Conservation (phyloP, 2,888 invertebrate species). For the Hipparchia sbordonii region DNA sequence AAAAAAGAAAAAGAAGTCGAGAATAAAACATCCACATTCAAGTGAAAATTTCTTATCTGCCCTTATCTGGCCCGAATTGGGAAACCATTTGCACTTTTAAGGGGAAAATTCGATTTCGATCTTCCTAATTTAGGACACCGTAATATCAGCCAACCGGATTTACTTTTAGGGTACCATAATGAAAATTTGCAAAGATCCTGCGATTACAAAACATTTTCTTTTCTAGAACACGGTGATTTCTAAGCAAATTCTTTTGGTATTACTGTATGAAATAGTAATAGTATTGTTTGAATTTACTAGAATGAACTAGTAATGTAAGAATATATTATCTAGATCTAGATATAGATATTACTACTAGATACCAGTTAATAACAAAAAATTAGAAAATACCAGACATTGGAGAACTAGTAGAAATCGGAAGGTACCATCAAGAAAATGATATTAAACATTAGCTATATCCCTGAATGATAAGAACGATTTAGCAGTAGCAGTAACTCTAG, state of each 20-base stretch:
- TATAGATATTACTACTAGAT: no score
- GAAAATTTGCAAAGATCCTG: constrained; percentile 6
- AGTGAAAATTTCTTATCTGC: constrained; percentile 18
- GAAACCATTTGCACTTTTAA: constrained; percentile 34
- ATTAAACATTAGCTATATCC: background rate
- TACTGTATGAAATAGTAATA: background rate
- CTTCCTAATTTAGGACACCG: constrained; percentile 37
- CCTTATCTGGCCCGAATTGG: constrained; percentile 21
- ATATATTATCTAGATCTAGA: no score
- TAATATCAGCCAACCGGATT: constrained; percentile 34
- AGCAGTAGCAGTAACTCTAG: no score
- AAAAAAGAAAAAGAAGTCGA: background rate
- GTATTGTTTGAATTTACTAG: background rate
- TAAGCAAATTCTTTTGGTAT: background rate
- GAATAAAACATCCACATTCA: constrained; percentile 4
- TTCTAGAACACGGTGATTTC: background rate
- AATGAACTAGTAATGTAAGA: no score
- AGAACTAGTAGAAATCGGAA: no score
- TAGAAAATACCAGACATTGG: no score
- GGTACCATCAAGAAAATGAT: background rate
- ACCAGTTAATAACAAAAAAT: no score
- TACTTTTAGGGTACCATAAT: constrained; percentile 30
- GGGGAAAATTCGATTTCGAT: constrained; percentile 32
- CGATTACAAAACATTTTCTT: background rate
- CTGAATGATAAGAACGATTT: no score